Percentiles rank a stretch among this genome's conserved stretches.
Evolutionary conservation across 92 coral and sea anemone genomes (phyloP).

Genomic region (Nematostella vectensis): DNA sequence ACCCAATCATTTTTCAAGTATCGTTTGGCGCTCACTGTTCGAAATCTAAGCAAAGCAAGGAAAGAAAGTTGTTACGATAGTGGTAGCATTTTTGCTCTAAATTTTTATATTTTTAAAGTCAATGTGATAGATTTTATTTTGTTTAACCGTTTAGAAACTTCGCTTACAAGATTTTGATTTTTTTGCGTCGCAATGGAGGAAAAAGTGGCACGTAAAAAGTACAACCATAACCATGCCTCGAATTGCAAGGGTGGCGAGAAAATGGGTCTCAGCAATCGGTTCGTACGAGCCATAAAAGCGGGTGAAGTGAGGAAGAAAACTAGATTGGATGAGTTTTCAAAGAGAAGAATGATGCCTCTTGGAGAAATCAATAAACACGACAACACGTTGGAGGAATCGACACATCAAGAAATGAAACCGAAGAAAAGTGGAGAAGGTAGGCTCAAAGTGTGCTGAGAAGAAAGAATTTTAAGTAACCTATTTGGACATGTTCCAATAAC

Average conservation of each 20-base stretch:
- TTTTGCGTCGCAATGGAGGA: slow-evolving; percentile 11
- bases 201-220: slow-evolving; percentile 31
- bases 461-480: no score
- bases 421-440: no score
- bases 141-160: neutral
- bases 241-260: slow-evolving; percentile 50
- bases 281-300: slow-evolving; percentile 44
- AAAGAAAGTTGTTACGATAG: no score
- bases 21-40: slow-evolving; percentile 42
- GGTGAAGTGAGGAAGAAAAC: slow-evolving; percentile 36
- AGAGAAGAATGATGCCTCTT: slow-evolving; percentile 46
- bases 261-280: slow-evolving; percentile 36
- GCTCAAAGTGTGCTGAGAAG: no score
- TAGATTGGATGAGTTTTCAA: slow-evolving; percentile 41
- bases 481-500: no score
- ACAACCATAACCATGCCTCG: slow-evolving; percentile 38
- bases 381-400: slow-evolving; percentile 1
- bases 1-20: slow-evolving; percentile 26
- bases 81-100: neutral
- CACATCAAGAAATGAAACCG: no score
- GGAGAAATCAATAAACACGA: slow-evolving; percentile 25
- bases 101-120: no score
- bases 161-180: slow-evolving; percentile 2
- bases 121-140: no score
- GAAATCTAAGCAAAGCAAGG: slow-evolving; percentile 11